Conservation (phyloP, 2,797 vertebrate genomes). For the Trematomus bernacchii region DNA sequence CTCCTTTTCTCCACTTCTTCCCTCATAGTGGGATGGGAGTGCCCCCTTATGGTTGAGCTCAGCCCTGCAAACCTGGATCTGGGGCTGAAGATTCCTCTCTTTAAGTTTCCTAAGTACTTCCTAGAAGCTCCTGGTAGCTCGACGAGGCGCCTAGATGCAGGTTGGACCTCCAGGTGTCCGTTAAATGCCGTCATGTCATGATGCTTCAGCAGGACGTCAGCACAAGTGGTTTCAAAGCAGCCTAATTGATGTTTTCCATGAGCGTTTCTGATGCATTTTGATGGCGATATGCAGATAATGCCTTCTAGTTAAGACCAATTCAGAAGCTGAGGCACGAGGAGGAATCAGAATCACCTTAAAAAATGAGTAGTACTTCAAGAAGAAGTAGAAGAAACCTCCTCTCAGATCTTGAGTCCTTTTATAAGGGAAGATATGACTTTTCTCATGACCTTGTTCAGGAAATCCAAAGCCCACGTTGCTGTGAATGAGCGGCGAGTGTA, state of each 20-base stretch:
- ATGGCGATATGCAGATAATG: conserved; percentile 24
- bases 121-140: conserved; percentile 4
- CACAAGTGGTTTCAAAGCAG: conserved; percentile 27
- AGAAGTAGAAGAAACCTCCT: conserved; percentile 18
- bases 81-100: conserved; percentile 49
- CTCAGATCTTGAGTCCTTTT: conserved; percentile 43
- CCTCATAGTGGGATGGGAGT: conserved; percentile 82
- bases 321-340: conserved; percentile 31
- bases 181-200: background rate
- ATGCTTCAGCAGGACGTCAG: background rate
- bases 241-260: conserved; percentile 10
- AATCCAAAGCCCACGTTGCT: conserved; percentile 51
- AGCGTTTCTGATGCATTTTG: background rate
- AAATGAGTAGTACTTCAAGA: background rate
- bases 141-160: background rate
- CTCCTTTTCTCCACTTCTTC: conserved; percentile 72
- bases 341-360: background rate
- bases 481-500: conserved; percentile 21
- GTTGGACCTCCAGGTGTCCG: background rate
- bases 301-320: conserved; percentile 31
- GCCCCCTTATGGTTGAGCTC: conserved; percentile 86
- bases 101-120: conserved; percentile 25
- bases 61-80: conserved; percentile 73
- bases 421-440: conserved; percentile 48
- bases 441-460: conserved; percentile 52